These are phyloP conservation scores for Regulus satrapa DNA, from an alignment of 2,113 vertebrate genomes.

Conservation along the genomic window DNA sequence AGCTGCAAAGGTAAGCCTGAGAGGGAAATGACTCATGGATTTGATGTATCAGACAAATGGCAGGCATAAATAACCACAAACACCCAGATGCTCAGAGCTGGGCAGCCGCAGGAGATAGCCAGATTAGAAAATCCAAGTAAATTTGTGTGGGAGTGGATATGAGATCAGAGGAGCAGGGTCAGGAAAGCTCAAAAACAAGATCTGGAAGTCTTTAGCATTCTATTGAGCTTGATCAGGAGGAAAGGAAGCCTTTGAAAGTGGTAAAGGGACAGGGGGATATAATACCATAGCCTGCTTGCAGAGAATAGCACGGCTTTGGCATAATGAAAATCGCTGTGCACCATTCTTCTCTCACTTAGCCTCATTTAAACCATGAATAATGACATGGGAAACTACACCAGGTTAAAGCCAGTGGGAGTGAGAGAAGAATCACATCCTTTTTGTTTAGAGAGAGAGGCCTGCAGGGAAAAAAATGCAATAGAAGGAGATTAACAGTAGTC, in stretches of 20 bases:
- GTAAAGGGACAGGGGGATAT: constrained; percentile 4
- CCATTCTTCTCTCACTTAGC: constrained; percentile 23
- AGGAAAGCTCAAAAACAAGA: constrained; percentile 33
- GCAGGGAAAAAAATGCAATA: background rate
- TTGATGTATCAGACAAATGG: background rate
- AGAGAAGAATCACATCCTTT: constrained; percentile 15
- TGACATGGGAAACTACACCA: constrained; percentile 27
- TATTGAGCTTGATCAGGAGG: background rate
- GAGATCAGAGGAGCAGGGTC: constrained; percentile 40
- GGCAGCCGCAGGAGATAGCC: background rate
- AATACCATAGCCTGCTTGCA: background rate
- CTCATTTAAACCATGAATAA: constrained; percentile 28
- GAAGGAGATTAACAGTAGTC: constrained; percentile 14
- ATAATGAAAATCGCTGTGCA: constrained; percentile 4
- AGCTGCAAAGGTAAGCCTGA: background rate
- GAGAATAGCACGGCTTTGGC: background rate
- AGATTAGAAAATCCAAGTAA: constrained; percentile 33
- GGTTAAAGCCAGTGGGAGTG: constrained; percentile 11
- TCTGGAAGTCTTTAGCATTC: constrained; percentile 18
- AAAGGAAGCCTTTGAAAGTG: constrained; percentile 37
- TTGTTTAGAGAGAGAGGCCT: constrained; percentile 1
- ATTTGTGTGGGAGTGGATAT: constrained; percentile 2
- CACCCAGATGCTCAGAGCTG: background rate
- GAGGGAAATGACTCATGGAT: background rate
- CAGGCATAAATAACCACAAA: constrained; percentile 10